phyloP scores from a whole-genome alignment of 2,888 invertebrate species.

The Lochmaea crataegi region DNA sequence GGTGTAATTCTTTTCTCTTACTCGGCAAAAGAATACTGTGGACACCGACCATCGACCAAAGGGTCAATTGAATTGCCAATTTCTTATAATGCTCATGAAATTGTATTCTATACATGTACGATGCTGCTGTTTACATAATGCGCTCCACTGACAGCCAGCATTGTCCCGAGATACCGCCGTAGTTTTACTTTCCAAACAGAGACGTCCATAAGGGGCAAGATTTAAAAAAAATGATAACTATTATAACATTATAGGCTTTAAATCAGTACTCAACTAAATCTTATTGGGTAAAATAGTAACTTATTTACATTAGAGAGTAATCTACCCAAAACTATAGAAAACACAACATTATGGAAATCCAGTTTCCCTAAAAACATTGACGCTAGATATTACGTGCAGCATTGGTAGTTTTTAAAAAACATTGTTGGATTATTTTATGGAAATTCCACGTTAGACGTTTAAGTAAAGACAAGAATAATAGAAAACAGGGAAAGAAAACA shows the following conservation, averaged over 20 bases:
- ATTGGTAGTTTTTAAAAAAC: no score
- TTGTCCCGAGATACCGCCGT: conserved; percentile 42
- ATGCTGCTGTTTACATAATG: conserved; percentile 60
- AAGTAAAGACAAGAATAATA: no score
- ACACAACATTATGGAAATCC: no score
- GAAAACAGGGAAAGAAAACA: no score
- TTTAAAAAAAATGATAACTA: neutral
- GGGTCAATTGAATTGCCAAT: conserved; percentile 61
- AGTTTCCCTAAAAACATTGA: no score
- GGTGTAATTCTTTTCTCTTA: conserved; percentile 52
- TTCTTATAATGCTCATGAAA: conserved; percentile 58
- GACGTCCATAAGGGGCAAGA: conserved; percentile 19
- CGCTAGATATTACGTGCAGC: no score
- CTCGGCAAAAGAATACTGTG: conserved; percentile 48
- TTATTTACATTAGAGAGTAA: no score
- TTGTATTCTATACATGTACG: conserved; percentile 59
- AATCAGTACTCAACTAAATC: neutral
- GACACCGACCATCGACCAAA: conserved; percentile 50
- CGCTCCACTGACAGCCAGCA: conserved; percentile 52
- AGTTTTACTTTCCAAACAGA: conserved; percentile 37
- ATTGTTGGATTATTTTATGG: no score
- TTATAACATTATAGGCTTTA: neutral
- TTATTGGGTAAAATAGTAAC: neutral
- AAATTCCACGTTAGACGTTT: no score
- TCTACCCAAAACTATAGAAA: no score